Base-by-base conservation (phyloP, 2,113 vertebrate genomes). In the Prinia subflava region DNA sequence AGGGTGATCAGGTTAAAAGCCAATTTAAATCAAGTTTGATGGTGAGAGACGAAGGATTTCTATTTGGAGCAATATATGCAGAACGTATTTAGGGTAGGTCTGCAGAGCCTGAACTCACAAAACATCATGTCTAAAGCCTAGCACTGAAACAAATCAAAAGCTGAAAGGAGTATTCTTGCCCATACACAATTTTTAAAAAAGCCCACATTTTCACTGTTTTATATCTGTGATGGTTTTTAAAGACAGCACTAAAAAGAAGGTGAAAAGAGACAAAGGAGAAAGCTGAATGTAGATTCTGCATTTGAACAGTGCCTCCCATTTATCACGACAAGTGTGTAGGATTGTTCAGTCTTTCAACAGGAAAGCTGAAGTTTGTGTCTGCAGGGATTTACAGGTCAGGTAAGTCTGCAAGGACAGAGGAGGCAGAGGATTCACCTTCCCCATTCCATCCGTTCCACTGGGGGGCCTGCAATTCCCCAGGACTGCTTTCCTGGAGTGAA, bases 201-300 rank as follows among this genome's bases (percentile, higher is more conserved):
- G 39, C 39, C 30, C 3, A 5, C 5, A 56, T 63, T 73, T 68
- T 41, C 8, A 18, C 27, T 64, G 24, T 24, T 87, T 85, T 30
- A 18, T n/a, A 13, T 37, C 37, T 83, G 7, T 50, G 67, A 60
- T 44, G 12, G 20, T 62, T 84, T 87, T 82, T 55, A 44, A 75
- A 87, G 75, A 73, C 28, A 76, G 17, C 65, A 56, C 5, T 17
- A 53, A n/a, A 11, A 90, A 83, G 39, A 12, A 68, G 18, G 6
- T 53, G 9, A 63, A 39, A 33, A 71, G 17, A 79, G 22, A 33
- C 37, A 75, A 53, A 56, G 41, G 4, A 56, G 21, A 59, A 42
- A 50, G 12, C 0, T 53, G 15, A 65, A 52, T 4, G 13, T 2
- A 68, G 22, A 31, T 2, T 76, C 49, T 1, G 0, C 11, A 19